A percentile compares a stretch with the other conserved stretches of the same genome.
Evolutionary conservation across 2,113 vertebrate species (phyloP).

Genomic region (Glaucidium brasilianum): DNA sequence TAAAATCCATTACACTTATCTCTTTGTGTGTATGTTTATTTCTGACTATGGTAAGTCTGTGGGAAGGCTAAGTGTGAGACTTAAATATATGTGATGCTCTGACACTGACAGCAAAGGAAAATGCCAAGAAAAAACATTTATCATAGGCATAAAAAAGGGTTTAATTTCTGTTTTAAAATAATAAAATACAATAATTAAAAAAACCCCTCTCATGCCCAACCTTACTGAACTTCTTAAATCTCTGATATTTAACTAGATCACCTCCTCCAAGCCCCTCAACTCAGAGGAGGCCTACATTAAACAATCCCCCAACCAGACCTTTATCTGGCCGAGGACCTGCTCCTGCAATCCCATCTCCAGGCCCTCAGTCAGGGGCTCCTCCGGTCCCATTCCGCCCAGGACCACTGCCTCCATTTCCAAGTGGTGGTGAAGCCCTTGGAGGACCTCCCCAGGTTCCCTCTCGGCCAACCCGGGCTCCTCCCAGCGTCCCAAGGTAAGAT

Average conservation of each 20-base stretch:
- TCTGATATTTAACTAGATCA: conserved; percentile 73
- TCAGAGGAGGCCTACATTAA: conserved; percentile 73
- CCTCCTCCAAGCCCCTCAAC: conserved; percentile 84
- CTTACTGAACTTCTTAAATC: neutral
- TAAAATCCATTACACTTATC: neutral
- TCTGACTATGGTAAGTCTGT: neutral
- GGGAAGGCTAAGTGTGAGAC: neutral
- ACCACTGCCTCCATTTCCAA: conserved; percentile 69
- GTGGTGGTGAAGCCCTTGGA: conserved; percentile 67
- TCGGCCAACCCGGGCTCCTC: conserved; percentile 75
- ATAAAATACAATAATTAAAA: neutral
- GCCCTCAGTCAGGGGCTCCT: conserved; percentile 76
- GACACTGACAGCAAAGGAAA: neutral
- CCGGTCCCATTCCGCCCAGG: conserved; percentile 72
- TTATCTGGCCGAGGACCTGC: conserved; percentile 70
- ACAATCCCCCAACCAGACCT: conserved; percentile 54
- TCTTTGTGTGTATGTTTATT: neutral
- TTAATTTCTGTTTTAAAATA: neutral
- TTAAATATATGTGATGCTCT: neutral
- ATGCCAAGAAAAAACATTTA: neutral
- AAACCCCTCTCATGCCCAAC: neutral
- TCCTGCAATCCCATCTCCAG: conserved; percentile 73
- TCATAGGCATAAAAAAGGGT: neutral
- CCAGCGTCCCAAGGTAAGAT: conserved; percentile 87
- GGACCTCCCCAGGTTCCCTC: conserved; percentile 70